phyloP scores from a whole-genome alignment of 2,888 invertebrate species.

The Latrodectus elegans region DNA sequence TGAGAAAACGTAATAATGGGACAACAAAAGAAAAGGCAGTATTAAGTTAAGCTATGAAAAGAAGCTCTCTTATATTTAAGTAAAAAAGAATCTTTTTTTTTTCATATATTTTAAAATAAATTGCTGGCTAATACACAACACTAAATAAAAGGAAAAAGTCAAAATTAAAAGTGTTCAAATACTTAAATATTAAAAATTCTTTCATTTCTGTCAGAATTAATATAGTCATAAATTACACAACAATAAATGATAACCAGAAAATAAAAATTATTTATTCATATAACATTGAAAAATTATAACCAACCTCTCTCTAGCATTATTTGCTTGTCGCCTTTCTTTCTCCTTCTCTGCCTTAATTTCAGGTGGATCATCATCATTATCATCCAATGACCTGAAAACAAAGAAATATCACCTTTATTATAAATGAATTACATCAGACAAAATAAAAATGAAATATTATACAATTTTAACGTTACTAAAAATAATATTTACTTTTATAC shows the following conservation, averaged over 20 bases:
- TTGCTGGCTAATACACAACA: too few relatives aligned
- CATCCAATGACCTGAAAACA: constrained; percentile 75
- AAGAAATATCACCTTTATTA: background rate
- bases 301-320: constrained; percentile 97
- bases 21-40: too few relatives aligned
- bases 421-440: background rate
- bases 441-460: too few relatives aligned
- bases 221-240: too few relatives aligned
- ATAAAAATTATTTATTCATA: background rate
- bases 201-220: too few relatives aligned
- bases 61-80: too few relatives aligned
- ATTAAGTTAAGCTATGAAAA: too few relatives aligned
- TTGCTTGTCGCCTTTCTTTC: constrained; percentile 96
- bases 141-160: too few relatives aligned
- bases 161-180: background rate
- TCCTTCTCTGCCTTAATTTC: constrained; percentile 93
- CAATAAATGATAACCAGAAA: background rate
- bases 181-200: background rate
- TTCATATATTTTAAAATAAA: too few relatives aligned
- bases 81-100: too few relatives aligned
- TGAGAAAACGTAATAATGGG: too few relatives aligned
- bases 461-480: too few relatives aligned
- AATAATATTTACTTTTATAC: background rate
- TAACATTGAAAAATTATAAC: background rate
- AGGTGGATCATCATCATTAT: constrained; percentile 80